Evolutionary conservation across 2,113 vertebrate species (phyloP), one percentile per base, ranked within the genome.

Genomic region (Lophius piscatorius): DNA sequence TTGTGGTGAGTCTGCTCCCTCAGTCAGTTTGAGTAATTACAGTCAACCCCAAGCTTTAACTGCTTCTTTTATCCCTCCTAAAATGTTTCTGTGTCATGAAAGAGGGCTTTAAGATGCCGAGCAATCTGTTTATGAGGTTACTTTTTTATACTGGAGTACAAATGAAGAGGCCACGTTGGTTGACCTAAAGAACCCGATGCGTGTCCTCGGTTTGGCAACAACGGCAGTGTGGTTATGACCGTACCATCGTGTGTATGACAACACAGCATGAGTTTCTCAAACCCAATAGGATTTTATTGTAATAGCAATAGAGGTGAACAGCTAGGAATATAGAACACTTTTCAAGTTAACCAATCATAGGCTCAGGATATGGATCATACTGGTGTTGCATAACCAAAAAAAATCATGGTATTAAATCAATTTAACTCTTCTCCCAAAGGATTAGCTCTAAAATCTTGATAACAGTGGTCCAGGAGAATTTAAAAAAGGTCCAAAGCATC

Each of bases 71-170:
- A 41, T 67, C 36, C 18, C 21, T 40, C 45, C 51, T 65, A 18
- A 72, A 55, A 51, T 4, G 14, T 36, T 44, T 34, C 18, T 4
- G 52, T 17, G 11, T 50, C 50, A 40, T 52, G 38, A 56, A 21
- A n/a, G n/a, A n/a, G n/a, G 39, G 12, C 17, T 9, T 18, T 20
- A 41, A 41, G 20, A 41, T 9, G 21, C 39, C n/a, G n/a, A n/a
- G n/a, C n/a, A n/a, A n/a, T n/a, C n/a, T n/a, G n/a, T n/a, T n/a
- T n/a, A n/a, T n/a, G n/a, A 71, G 44, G 46, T 51, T 45, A 55
- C 22, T 45, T 71, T 67, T 78, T 64, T 72, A 24, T 66, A 38
- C 74, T 54, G 66, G 38, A 56, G 42, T 23, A 41, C 21, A 62
- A 63, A 62, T 51, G 41, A 56, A 62, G 40, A 39, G 13, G 60